Evolutionary conservation across 2,113 vertebrate species (phyloP).

Genomic region (Gavia stellata): DNA sequence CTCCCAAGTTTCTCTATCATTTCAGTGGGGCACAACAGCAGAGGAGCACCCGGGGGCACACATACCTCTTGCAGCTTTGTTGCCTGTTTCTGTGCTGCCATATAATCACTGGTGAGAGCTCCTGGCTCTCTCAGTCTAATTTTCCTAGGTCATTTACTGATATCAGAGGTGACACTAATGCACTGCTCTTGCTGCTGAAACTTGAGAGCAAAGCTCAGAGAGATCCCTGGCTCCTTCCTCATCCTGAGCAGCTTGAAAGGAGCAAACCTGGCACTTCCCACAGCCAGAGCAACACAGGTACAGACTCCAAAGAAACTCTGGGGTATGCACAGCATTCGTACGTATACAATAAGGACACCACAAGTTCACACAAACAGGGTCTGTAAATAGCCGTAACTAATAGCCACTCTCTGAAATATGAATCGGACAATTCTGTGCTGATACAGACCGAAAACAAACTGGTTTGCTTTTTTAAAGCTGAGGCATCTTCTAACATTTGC

Average conservation of each 20-base stretch:
- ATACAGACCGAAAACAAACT: not conserved
- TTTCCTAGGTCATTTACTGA: not conserved
- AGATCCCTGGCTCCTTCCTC: not conserved
- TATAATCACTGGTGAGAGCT: not conserved
- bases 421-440: not conserved
- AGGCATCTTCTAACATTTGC: not conserved
- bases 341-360: fast-evolving
- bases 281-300: not conserved
- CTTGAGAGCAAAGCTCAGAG: not conserved
- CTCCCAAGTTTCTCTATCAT: not conserved
- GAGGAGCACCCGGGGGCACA: not conserved
- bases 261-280: not conserved
- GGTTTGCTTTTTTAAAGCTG: not conserved
- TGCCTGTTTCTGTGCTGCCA: not conserved
- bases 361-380: not conserved
- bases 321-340: not conserved
- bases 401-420: not conserved
- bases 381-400: not conserved
- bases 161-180: not conserved
- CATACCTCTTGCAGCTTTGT: fast-evolving
- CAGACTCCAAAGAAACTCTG: not conserved
- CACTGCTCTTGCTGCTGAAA: not conserved
- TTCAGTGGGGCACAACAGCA: not conserved
- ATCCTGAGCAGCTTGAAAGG: not conserved
- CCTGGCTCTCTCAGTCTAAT: not conserved